These are phyloP conservation scores for Glossophaga mutica DNA, from an alignment of 2,797 vertebrate genomes.

Conservation along the genomic window DNA sequence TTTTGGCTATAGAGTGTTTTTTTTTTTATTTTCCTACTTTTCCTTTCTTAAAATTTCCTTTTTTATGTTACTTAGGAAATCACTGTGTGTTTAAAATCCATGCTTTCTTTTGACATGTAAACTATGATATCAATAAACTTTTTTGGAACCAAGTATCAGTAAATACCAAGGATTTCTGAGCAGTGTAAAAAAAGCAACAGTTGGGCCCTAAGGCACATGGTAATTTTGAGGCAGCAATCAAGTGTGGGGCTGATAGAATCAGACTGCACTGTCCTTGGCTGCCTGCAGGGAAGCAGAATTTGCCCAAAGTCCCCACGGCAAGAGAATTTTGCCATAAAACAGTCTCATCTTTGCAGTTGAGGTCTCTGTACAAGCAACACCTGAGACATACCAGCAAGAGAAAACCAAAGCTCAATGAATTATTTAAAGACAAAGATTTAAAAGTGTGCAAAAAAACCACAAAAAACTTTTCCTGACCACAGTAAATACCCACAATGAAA, in stretches of 20 bases:
- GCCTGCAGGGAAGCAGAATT: neutral
- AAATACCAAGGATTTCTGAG: slow-evolving; percentile 36
- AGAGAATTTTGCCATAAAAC: neutral
- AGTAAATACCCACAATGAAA: slow-evolving; percentile 56
- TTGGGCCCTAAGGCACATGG: slow-evolving; percentile 2
- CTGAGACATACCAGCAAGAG: neutral
- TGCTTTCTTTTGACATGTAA: slow-evolving; percentile 38
- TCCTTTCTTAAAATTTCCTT: neutral
- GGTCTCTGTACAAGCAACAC: slow-evolving; percentile 2
- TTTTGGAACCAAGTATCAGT: slow-evolving; percentile 25
- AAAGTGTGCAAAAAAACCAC: neutral
- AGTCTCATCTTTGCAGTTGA: neutral
- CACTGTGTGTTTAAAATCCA: slow-evolving; percentile 37
- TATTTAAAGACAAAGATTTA: slow-evolving; percentile 34
- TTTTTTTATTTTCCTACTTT: neutral
- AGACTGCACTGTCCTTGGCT: neutral
- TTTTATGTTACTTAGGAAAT: neutral
- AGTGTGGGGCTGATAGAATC: neutral
- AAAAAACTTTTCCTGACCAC: neutral
- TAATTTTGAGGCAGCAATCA: slow-evolving; percentile 33
- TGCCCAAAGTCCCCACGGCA: neutral
- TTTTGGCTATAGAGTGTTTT: neutral
- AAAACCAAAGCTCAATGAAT: slow-evolving; percentile 1
- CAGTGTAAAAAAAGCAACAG: slow-evolving; percentile 44
- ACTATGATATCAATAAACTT: neutral